Evolutionary conservation across 1,140 invertebrate species (phyloP).

Genomic region (Philotrypesis tridentata): DNA sequence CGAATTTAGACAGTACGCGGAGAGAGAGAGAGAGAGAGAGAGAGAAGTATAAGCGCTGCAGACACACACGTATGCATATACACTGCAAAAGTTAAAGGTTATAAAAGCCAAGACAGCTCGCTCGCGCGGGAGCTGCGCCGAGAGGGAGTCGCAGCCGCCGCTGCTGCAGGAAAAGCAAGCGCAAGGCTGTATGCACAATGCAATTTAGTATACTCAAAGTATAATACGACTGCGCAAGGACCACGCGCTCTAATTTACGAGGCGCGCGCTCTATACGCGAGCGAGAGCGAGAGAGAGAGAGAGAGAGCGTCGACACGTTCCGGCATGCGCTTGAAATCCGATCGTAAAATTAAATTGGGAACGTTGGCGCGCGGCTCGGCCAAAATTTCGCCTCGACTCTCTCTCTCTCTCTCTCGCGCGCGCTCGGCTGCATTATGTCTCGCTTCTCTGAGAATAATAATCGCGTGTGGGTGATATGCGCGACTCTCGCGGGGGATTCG

Average conservation of each 20-base stretch:
- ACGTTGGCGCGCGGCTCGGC: conserved; percentile 16
- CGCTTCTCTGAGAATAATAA: background rate
- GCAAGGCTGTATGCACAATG: background rate
- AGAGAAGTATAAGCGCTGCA: background rate
- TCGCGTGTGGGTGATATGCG: background rate
- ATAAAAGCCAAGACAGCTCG: background rate
- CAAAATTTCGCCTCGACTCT: conserved; percentile 36
- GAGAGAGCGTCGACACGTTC: conserved; percentile 58
- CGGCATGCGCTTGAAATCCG: conserved; percentile 49
- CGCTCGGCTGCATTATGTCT: background rate
- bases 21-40: background rate
- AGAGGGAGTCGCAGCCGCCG: background rate
- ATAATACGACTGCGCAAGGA: background rate
- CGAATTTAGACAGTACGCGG: background rate
- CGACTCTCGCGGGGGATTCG: background rate
- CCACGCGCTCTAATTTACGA: conserved; percentile 49
- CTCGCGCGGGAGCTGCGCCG: too few species aligned
- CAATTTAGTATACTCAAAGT: conserved; percentile 7
- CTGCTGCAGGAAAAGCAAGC: background rate
- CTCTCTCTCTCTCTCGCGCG: too few species aligned
- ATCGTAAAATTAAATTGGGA: conserved; percentile 59
- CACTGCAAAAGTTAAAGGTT: background rate
- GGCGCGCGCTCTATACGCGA: conserved; percentile 27
- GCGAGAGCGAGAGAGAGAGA: background rate
- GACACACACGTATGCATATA: background rate